These are phyloP conservation scores for Pelobates cultripes DNA, from an alignment of 2,797 vertebrate species.

Conservation along the genomic window DNA sequence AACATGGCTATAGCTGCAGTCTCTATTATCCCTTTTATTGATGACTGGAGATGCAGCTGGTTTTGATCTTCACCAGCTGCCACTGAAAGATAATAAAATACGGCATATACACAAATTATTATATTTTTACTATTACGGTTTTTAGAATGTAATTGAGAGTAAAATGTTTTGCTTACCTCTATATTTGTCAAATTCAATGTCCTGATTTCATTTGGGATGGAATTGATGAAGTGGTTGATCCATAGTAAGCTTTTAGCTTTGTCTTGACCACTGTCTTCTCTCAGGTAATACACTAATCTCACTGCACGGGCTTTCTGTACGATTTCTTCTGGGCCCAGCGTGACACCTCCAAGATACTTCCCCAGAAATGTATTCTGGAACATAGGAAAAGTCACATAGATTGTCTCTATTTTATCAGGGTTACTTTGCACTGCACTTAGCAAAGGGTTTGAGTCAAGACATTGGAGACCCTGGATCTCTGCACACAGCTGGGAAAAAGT, in stretches of 20 bases:
- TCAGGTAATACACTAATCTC: conserved; percentile 41
- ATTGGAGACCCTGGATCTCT: not conserved
- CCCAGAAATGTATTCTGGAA: conserved; percentile 45
- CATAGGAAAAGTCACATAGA: conserved; percentile 68
- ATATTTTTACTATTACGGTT: too few species aligned
- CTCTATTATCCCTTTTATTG: too few species aligned
- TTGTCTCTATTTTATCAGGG: conserved; percentile 39
- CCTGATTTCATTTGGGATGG: not conserved
- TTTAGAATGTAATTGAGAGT: too few species aligned
- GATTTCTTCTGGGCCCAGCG: not conserved
- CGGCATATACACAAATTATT: too few species aligned
- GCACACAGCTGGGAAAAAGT: conserved; percentile 70
- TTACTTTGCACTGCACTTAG: conserved; percentile 57
- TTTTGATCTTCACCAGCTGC: too few species aligned
- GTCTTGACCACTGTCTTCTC: conserved; percentile 18
- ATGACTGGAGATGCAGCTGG: too few species aligned
- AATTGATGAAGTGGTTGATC: conserved; percentile 38
- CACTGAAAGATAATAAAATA: too few species aligned
- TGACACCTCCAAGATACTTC: conserved; percentile 29
- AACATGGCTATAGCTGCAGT: too few species aligned
- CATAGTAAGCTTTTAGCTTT: conserved; percentile 18
- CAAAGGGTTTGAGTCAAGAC: conserved; percentile 37
- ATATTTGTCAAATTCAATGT: conserved; percentile 10
- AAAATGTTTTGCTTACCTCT: conserved; percentile 22
- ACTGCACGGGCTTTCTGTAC: conserved; percentile 30